Percentiles rank a stretch among this genome's conserved stretches.
phyloP scores from a whole-genome alignment of 2,888 invertebrate species.

The Lypha dubia region DNA sequence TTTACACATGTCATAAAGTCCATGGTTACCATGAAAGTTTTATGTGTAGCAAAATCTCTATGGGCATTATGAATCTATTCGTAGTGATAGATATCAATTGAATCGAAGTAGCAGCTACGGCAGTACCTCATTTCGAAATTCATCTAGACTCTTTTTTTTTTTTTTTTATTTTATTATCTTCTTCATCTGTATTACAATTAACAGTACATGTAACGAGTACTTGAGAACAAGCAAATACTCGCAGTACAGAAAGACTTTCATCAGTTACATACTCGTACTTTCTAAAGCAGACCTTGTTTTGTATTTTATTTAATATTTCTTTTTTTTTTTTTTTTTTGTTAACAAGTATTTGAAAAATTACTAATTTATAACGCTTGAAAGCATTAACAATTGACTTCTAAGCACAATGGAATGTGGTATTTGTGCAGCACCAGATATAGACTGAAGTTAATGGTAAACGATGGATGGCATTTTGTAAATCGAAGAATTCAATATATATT shows the following conservation, averaged over 20 bases:
- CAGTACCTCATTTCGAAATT: background rate
- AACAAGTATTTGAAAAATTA: constrained; percentile 55
- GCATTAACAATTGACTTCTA: constrained; percentile 61
- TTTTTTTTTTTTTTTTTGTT: constrained; percentile 4
- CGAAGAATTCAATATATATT: background rate
- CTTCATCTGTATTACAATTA: background rate
- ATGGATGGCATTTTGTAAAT: constrained; percentile 28
- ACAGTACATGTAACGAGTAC: constrained; percentile 26
- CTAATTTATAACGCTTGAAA: constrained; percentile 63
- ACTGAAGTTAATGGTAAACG: background rate
- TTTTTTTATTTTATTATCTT: too few species aligned
- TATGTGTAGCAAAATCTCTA: too few species aligned
- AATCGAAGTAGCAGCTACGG: too few species aligned
- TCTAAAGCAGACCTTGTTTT: constrained; percentile 16
- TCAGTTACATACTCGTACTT: constrained; percentile 5
- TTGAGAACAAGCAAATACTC: constrained; percentile 3
- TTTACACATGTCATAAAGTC: too few species aligned
- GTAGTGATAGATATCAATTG: too few species aligned
- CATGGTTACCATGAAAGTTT: too few species aligned
- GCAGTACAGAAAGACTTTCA: background rate
- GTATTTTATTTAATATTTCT: background rate
- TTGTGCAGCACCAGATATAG: background rate
- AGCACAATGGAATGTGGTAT: constrained; percentile 6
- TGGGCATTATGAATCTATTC: too few species aligned
- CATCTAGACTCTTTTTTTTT: background rate